phyloP scores from a whole-genome alignment of 2,797 vertebrate species.

The Masticophis lateralis region DNA sequence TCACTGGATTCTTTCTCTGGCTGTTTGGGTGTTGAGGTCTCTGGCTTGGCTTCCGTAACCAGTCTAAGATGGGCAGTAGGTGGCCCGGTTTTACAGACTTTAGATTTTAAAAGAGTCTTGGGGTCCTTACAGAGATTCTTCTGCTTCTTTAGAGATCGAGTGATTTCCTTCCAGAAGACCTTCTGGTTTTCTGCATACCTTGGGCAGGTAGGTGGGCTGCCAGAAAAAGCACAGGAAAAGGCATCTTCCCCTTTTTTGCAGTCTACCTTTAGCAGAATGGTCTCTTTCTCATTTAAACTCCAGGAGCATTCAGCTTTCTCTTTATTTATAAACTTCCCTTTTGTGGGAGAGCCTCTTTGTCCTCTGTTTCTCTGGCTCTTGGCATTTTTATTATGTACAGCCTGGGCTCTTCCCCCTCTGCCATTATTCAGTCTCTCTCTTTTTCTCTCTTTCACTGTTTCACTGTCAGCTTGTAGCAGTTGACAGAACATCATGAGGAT shows the following conservation, averaged over 20 bases:
- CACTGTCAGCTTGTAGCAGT: conserved; percentile 67
- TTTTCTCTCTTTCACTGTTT: conserved; percentile 64
- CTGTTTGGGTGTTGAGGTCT: background rate
- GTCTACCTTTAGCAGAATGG: conserved; percentile 61
- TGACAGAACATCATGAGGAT: conserved; percentile 74
- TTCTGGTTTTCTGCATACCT: conserved; percentile 65
- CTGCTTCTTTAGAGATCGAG: conserved; percentile 77
- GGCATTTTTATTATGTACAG: conserved; percentile 32
- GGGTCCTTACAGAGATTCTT: conserved; percentile 77
- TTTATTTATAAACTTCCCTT: conserved; percentile 76
- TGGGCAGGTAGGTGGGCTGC: conserved; percentile 75
- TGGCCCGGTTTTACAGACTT: conserved; percentile 78
- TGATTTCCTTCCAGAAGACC: conserved; percentile 86
- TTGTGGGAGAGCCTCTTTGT: conserved; percentile 49
- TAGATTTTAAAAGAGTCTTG: conserved; percentile 72
- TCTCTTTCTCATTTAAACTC: conserved; percentile 61
- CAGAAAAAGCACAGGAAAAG: conserved; percentile 80
- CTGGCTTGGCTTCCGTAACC: conserved; percentile 14
- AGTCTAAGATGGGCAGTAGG: conserved; percentile 79
- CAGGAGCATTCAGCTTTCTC: conserved; percentile 82
- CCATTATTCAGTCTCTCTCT: conserved; percentile 46
- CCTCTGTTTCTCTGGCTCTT: conserved; percentile 43
- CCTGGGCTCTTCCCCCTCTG: background rate
- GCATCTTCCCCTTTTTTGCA: conserved; percentile 68
- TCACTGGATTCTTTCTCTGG: conserved; percentile 40